Conservation (phyloP, 2,113 vertebrate species). For the Dolichallabes microphthalmus region DNA sequence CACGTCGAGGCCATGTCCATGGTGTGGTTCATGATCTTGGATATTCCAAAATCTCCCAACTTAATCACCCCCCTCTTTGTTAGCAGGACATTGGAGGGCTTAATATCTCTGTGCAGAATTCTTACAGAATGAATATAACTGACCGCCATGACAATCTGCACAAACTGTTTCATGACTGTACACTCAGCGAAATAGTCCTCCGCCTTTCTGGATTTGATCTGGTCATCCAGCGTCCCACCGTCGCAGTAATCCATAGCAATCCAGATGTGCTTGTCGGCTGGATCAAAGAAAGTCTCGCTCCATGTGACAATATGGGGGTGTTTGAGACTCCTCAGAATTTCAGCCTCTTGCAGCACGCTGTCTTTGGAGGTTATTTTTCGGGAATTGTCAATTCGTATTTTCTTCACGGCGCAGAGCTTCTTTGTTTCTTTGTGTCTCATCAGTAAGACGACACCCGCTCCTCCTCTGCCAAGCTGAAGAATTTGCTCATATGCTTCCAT, state of each 20-base stretch:
- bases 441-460: conserved; percentile 74
- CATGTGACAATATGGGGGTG: conserved; percentile 76
- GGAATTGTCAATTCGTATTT: conserved; percentile 63
- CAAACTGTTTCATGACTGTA: conserved; percentile 73
- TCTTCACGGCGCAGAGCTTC: conserved; percentile 73
- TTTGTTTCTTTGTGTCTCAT: conserved; percentile 67
- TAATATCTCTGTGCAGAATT: conserved; percentile 79
- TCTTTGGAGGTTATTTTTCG: conserved; percentile 60
- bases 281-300: conserved; percentile 67
- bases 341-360: conserved; percentile 71
- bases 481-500: conserved; percentile 75
- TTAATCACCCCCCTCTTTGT: conserved; percentile 73
- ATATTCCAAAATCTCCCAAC: conserved; percentile 80
- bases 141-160: conserved; percentile 72
- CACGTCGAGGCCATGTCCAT: conserved; percentile 77
- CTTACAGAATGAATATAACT: conserved; percentile 71
- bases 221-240: conserved; percentile 75
- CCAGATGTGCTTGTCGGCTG: conserved; percentile 64
- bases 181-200: conserved; percentile 64
- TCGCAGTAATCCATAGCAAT: conserved; percentile 80
- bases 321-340: conserved; percentile 69
- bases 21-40: conserved; percentile 73
- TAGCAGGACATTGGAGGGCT: conserved; percentile 77
- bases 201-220: conserved; percentile 63
- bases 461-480: conserved; percentile 71